Percentiles rank a stretch among this genome's conserved stretches.
phyloP scores from a whole-genome alignment of 2,797 vertebrate species.

The Capromys pilorides region DNA sequence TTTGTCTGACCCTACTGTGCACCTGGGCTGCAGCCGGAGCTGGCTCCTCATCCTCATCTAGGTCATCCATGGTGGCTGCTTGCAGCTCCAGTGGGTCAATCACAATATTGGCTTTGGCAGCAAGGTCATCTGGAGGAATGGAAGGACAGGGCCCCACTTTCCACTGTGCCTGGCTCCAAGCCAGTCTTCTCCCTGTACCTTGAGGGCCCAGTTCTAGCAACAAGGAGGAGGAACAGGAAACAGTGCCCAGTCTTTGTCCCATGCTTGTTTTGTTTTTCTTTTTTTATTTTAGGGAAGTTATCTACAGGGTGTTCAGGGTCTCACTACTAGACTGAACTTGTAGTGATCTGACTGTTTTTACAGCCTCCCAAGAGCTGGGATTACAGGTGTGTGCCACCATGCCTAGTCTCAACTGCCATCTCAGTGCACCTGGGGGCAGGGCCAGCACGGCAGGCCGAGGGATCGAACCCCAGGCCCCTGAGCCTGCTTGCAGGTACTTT shows the following conservation, averaged over 20 bases:
- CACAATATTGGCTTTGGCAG: conserved; percentile 95
- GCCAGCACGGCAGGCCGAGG: too few species aligned
- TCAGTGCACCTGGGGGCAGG: too few species aligned
- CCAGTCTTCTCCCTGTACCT: neutral
- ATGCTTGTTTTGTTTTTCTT: neutral
- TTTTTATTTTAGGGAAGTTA: too few species aligned
- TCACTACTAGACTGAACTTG: too few species aligned
- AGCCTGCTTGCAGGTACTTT: too few species aligned
- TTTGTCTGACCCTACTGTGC: conserved; percentile 18
- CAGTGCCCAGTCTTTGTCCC: too few species aligned
- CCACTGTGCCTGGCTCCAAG: neutral
- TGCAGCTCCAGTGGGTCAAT: conserved; percentile 97
- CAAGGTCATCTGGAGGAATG: conserved; percentile 91
- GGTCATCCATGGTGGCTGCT: conserved; percentile 95
- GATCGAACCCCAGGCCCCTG: too few species aligned
- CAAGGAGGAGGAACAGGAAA: neutral
- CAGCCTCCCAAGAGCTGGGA: too few species aligned
- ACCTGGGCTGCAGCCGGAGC: conserved; percentile 91
- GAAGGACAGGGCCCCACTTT: neutral
- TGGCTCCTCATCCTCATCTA: conserved; percentile 96
- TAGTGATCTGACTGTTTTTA: too few species aligned
- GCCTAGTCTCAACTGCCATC: too few species aligned
- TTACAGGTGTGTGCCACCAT: too few species aligned
- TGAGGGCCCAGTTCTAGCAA: neutral
- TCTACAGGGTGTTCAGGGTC: too few species aligned